Percentiles rank a stretch among this genome's conserved stretches.
phyloP scores from a whole-genome alignment of 1,140 invertebrate species.

The Arctopsyche grandis region DNA sequence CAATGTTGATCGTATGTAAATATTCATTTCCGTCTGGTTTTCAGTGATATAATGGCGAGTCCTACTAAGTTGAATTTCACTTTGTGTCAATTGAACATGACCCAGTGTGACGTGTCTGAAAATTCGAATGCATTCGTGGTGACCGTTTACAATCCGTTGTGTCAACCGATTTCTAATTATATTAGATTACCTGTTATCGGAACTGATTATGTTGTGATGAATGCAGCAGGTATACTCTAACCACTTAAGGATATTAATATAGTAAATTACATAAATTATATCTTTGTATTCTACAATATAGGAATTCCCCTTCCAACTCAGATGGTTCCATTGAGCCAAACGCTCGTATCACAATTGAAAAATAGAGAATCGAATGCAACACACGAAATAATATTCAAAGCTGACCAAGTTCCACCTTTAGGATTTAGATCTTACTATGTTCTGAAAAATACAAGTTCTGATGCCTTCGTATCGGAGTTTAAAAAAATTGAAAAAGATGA shows the following conservation, averaged over 20 bases:
- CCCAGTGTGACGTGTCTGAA: constrained; percentile 65
- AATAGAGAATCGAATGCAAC: constrained; percentile 71
- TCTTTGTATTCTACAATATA: background rate
- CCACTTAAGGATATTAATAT: background rate
- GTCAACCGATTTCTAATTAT: constrained; percentile 71
- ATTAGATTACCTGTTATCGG: constrained; percentile 77
- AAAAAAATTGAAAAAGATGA: background rate
- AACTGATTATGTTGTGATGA: constrained; percentile 71
- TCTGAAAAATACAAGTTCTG: constrained; percentile 20
- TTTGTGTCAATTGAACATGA: constrained; percentile 48
- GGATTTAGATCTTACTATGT: constrained; percentile 75
- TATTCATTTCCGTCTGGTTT: background rate
- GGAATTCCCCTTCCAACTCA: background rate
- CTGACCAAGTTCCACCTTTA: constrained; percentile 71
- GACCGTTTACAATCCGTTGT: constrained; percentile 85
- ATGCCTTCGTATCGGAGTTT: background rate
- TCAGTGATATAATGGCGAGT: constrained; percentile 1
- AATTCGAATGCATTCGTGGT: constrained; percentile 70
- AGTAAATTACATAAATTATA: background rate
- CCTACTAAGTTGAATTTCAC: background rate
- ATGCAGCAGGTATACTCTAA: constrained; percentile 69
- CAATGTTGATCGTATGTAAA: background rate
- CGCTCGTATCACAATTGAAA: constrained; percentile 69
- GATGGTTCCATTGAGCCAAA: constrained; percentile 70
- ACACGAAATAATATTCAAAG: constrained; percentile 75